Evolutionary conservation across 2,888 invertebrate species (phyloP), one percentile per base, ranked within the genome.

Genomic region (Sericinus montela): DNA sequence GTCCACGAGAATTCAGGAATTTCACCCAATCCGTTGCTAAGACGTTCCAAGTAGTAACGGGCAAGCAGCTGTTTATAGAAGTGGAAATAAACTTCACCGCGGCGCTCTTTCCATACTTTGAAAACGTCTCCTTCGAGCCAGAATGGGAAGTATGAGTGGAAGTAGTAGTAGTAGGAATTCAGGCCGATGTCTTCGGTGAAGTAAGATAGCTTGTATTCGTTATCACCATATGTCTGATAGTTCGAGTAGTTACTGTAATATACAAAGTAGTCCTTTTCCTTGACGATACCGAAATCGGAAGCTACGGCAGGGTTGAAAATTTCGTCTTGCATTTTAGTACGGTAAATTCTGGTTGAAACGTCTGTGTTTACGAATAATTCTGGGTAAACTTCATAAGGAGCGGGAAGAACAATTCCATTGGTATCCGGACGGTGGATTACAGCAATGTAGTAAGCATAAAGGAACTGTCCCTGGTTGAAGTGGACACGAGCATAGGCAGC

Each of bases 161-260:
- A 90, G 74, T 90, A 92, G 75, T 90, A 91, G 82, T 94, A 93
- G 77, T 88, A 93, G 0, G 90, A 67, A 75, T 93, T 94, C 63
- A 92, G 78, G 51, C 92, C 93, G 58, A 94, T 82, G 64, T 94
- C 94, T 67, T 94, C 93, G 28, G 91, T 92, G 77, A 93, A 93
- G 77, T 94, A 94, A 30, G 91, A 84, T 48, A 94, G 59, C 51
- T 86, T 90, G 62, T 90, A 87, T 60, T 94, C 93, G 1, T 84
- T 67, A 58, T 91, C 90, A 57, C 82, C 86, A 63, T 89, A 90
- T 58, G 82, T 72, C 34, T 67, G 65, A 32, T 86, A 64, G 58
- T 86, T 90, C 10, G 91, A 91, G 60, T 92, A 92, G 69, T 93
- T 93, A 13, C 90, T 81, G 48, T 90, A 89, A 62, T 90, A 81